Evolutionary conservation across 2,888 invertebrate genomes (phyloP).

Genomic region (Lycia hirtaria): DNA sequence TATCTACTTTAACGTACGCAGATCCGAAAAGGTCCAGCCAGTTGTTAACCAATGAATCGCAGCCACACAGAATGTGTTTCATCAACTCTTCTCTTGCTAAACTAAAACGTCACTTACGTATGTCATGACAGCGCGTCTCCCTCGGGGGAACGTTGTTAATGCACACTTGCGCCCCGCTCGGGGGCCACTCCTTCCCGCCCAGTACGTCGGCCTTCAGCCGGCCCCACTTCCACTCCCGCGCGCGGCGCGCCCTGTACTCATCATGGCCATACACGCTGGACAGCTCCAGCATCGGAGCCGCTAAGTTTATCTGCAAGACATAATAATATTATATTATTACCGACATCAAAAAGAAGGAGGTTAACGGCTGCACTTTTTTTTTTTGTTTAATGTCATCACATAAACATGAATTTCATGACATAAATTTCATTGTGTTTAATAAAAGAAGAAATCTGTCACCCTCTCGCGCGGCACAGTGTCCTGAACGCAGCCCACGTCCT

Average conservation of each 20-base stretch:
- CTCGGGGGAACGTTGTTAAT: constrained; percentile 50
- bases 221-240: constrained; percentile 45
- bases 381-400: no score
- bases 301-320: constrained; percentile 56
- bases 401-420: no score
- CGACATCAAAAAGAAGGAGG: no score
- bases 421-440: no score
- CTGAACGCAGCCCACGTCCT: constrained; percentile 53
- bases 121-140: constrained; percentile 62
- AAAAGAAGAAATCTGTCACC: constrained; percentile 39
- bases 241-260: constrained; percentile 24
- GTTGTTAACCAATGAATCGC: no score
- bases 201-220: constrained; percentile 45
- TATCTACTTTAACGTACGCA: no score
- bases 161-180: constrained; percentile 29
- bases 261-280: constrained; percentile 51
- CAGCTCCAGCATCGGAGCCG: constrained; percentile 55
- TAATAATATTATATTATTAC: no score
- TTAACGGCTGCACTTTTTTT: no score
- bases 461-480: constrained; percentile 48
- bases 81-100: no score
- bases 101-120: constrained; percentile 47
- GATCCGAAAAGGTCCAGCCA: no score
- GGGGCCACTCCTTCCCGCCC: constrained; percentile 38
- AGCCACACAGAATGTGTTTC: no score